Evolutionary conservation across 2,888 invertebrate genomes (phyloP), one percentile per base, ranked within the genome.

Genomic region (Phlogophora meticulosa): DNA sequence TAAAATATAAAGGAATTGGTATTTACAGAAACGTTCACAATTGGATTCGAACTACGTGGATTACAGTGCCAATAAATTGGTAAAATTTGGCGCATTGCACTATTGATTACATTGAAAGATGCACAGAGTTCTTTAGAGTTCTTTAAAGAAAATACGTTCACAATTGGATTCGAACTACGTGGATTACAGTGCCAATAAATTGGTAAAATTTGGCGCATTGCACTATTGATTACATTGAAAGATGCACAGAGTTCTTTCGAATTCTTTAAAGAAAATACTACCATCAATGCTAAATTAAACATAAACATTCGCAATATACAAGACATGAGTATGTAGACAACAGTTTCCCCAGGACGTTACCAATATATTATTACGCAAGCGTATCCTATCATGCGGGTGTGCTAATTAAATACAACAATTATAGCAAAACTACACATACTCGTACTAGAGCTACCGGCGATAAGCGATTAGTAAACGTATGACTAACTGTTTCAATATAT

Each of bases 401-500:
- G 22, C 34, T 40, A 38, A 61, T 67, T 59, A 56, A 79, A 57
- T 58, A 74, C 56, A 28, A 67, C 13, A 58, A 61, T 62, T 61
- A 78, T 48, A 66, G 43, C 10, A 40, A 56, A 64, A 65, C 20
- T 58, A 15, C 17, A 45, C 28, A 51, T 17, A 42, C n/a, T n/a
- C n/a, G n/a, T 28, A 28, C 2, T 28, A 28, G 28, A 28, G 5
- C 28, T 28, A 28, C 28, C 28, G 28, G 17, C 46, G 48, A 62
- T 76, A 78, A 66, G 38, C 32, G 5, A 60, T 71, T 63, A 65
- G 49, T 28, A 48, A n/a, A 15, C 9, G 15, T 32, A 60, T 80
- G 52, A 77, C 69, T 79, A 68, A 79, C 53, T 40, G 20, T 63
- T 63, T 43, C 38, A n/a, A 59, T 48, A 77, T 60, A 43, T 71